These are phyloP conservation scores for Andrena bucephala DNA, from an alignment of 2,888 invertebrate species.

Conservation along the genomic window DNA sequence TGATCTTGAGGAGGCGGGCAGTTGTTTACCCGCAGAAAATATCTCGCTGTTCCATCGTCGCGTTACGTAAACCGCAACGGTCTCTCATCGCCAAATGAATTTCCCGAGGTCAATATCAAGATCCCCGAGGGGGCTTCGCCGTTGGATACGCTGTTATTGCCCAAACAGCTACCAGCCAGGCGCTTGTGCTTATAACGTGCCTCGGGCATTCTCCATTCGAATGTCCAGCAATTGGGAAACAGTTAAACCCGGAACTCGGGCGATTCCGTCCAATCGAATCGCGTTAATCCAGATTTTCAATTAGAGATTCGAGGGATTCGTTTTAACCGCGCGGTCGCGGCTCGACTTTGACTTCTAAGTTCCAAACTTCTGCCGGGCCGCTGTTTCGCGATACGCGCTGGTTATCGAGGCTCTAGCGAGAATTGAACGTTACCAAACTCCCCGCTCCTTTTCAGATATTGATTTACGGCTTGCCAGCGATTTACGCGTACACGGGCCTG, in stretches of 20 bases:
- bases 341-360: neutral
- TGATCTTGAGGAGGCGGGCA: neutral
- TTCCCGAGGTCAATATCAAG: conserved; percentile 13
- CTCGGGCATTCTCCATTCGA: neutral
- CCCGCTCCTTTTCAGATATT: conserved; percentile 80
- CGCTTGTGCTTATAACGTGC: neutral
- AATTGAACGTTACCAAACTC: neutral
- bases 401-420: neutral
- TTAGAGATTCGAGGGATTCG: neutral
- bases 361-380: neutral
- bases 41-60: neutral
- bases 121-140: conserved; percentile 11
- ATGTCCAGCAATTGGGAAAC: neutral
- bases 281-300: conserved; percentile 1
- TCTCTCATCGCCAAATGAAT: conserved; percentile 35
- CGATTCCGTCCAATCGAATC: neutral
- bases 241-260: neutral
- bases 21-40: conserved; percentile 30
- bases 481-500: conserved; percentile 93
- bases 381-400: neutral
- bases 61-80: conserved; percentile 34
- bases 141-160: neutral
- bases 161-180: neutral
- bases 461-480: conserved; percentile 94
- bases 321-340: neutral